Percentiles rank a stretch among this genome's conserved stretches.
Evolutionary conservation across 2,888 invertebrate species (phyloP).

Genomic region (Sphaeridia pumilis): DNA sequence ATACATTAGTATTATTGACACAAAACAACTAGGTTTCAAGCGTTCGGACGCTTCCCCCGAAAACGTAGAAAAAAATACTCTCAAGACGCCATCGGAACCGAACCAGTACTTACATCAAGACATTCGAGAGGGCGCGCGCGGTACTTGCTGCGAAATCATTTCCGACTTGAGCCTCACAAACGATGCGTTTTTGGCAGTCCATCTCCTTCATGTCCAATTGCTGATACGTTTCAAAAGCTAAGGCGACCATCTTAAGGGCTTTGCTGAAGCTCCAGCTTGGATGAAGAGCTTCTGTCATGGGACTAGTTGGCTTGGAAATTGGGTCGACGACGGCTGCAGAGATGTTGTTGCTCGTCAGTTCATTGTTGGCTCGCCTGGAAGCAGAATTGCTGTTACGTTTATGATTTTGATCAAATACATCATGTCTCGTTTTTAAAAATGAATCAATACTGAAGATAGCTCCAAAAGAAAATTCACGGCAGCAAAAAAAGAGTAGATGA

Average conservation of each 20-base stretch:
- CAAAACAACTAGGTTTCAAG: too few species aligned
- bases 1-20: too few species aligned
- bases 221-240: slow-evolving; percentile 29
- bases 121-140: slow-evolving; percentile 20
- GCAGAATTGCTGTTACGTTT: background rate
- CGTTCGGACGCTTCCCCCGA: too few species aligned
- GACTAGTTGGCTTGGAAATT: background rate
- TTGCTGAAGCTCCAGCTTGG: slow-evolving; percentile 22
- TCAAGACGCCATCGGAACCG: too few species aligned
- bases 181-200: slow-evolving; percentile 26
- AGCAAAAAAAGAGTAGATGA: too few species aligned
- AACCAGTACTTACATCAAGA: slow-evolving; percentile 25
- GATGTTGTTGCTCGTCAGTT: background rate
- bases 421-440: too few species aligned
- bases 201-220: slow-evolving; percentile 26
- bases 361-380: slow-evolving; percentile 1
- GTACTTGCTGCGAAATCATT: slow-evolving; percentile 21
- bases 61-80: too few species aligned
- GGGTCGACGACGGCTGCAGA: background rate
- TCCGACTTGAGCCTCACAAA: slow-evolving; percentile 30
- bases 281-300: background rate
- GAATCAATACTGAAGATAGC: too few species aligned
- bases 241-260: slow-evolving; percentile 21
- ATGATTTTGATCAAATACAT: background rate
- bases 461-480: too few species aligned